Evolutionary conservation across 2,797 vertebrate genomes (phyloP).

Genomic region (Megaceryle alcyon): DNA sequence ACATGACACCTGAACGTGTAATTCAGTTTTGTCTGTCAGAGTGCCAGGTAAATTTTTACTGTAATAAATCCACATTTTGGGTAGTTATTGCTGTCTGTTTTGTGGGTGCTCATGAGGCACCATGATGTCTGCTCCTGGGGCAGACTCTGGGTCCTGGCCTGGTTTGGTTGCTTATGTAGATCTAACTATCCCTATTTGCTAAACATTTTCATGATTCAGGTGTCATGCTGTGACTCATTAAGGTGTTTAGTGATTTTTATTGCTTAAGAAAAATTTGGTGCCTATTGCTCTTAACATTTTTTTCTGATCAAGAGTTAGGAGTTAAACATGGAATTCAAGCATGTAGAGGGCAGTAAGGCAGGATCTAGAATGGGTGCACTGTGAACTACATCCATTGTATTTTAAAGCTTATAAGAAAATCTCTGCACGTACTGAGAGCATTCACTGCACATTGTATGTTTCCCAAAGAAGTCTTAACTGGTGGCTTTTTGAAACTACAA

Average conservation of each 20-base stretch:
- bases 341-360: neutral
- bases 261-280: neutral
- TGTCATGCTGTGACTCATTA: neutral
- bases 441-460: neutral
- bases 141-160: neutral
- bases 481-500: neutral
- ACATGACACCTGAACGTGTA: neutral
- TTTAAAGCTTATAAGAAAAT: neutral
- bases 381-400: neutral
- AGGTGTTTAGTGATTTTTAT: neutral
- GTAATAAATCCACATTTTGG: neutral
- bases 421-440: neutral
- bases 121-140: no score
- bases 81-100: neutral
- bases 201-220: neutral
- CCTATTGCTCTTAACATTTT: neutral
- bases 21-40: neutral
- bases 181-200: neutral
- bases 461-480: neutral
- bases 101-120: neutral
- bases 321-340: neutral
- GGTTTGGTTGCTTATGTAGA: neutral
- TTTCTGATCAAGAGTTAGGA: neutral
- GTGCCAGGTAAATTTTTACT: neutral
- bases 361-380: neutral